A percentile compares a stretch with the other conserved stretches of the same genome.
Conservation (phyloP, 2,113 vertebrate genomes). For the Ophthalmolycus amberensis region DNA sequence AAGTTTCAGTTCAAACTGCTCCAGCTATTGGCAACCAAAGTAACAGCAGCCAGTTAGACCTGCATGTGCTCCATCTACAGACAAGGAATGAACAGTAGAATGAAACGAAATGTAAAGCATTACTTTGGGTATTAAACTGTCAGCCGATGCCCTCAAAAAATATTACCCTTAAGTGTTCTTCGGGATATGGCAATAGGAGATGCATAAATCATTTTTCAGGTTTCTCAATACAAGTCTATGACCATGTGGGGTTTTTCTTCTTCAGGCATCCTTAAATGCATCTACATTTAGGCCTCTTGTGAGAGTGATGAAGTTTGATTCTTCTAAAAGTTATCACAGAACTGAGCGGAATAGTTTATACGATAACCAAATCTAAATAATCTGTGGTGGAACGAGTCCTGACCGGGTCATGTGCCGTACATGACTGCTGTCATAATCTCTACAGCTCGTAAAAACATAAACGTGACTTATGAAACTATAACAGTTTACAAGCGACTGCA, state of each 20-base stretch:
- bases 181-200: background rate
- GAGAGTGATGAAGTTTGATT: background rate
- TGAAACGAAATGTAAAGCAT: background rate
- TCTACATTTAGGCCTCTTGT: background rate
- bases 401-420: background rate
- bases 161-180: background rate
- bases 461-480: background rate
- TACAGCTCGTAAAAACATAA: background rate
- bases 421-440: background rate
- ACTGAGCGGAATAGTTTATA: background rate
- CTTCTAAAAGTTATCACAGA: background rate
- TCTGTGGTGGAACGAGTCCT: background rate
- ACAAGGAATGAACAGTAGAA: no score
- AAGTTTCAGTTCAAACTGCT: background rate
- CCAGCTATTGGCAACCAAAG: conserved; percentile 41
- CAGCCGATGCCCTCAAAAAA: background rate
- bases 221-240: background rate
- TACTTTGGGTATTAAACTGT: background rate
- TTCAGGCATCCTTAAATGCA: background rate
- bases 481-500: background rate
- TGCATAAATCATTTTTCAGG: background rate
- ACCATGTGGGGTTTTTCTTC: background rate
- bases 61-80: background rate
- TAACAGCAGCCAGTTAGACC: background rate
- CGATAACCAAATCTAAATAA: background rate